Base-by-base conservation (phyloP, 2,113 vertebrate genomes). In the Vulpes vulpes region DNA sequence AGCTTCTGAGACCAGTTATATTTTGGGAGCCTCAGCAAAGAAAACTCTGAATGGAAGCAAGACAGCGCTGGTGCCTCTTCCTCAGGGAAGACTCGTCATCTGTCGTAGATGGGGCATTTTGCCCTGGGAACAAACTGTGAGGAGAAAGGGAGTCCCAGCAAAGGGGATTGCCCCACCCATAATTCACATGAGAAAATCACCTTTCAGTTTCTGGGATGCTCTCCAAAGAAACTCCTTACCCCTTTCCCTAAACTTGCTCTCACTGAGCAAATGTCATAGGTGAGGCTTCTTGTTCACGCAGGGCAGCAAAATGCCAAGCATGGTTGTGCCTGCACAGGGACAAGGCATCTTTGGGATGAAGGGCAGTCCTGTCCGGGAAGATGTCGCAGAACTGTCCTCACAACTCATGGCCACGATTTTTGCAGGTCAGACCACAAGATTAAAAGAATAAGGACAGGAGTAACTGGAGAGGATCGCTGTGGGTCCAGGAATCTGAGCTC, bases 321-420 rank as follows among this genome's bases (percentile, higher is more conserved):
- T 8, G 15, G 5, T 10, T 16, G 57, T 35, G 27, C 25, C 19
- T 8, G 9, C 22, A 86, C 10, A 25, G 22, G 73, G 62, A 57
- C 73, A 43, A 67, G 69, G 2, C 1, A 0, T 55, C 32, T 80
- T n/a, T 1, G 30, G 6, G 74, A 27, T 8, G 49, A 22, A 6
- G 57, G 38, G 43, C 55, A 3, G 0, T 25, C 20, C 38, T n/a
- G 27, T n/a, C 49, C 7, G 22, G 82, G 74, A 25, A 1, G 2
- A 3, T 0, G 0, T 2, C 32, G 86, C 10, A 2, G 15, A 32
- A 1, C 51, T 17, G 19, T 38, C 65, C 22, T 55, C 3, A 0
- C 2, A 9, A 38, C 22, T 11, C 55, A 8, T 0, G 20, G 10
- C 32, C 22, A 0, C 27, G 22, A 0, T 27, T 25, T 38, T 35